phyloP scores from a whole-genome alignment of 1,140 invertebrate species.

The Babylonia areolata region DNA sequence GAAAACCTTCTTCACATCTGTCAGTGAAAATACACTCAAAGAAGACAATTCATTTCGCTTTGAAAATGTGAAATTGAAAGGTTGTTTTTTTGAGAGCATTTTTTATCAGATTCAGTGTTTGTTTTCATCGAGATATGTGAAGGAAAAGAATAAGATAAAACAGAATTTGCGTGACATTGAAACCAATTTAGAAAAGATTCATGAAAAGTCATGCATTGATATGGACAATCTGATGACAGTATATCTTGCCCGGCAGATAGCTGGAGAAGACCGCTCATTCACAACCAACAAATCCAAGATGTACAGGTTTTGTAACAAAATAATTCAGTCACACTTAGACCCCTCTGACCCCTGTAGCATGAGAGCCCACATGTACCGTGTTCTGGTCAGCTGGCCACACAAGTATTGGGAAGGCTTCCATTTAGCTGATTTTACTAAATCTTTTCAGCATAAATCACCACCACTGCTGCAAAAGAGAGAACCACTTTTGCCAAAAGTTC shows the following conservation, averaged over 20 bases:
- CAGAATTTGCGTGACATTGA: background rate
- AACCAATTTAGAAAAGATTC: background rate
- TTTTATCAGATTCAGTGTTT: background rate
- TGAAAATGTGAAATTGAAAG: background rate
- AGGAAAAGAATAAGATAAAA: background rate
- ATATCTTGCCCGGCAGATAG: background rate
- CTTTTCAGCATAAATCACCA: background rate
- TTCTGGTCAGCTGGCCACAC: constrained; percentile 15
- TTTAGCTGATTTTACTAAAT: background rate
- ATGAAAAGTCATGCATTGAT: background rate
- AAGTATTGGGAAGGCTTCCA: background rate
- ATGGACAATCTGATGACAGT: constrained; percentile 13
- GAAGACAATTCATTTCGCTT: background rate
- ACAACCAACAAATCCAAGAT: background rate
- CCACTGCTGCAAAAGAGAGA: background rate
- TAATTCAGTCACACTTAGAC: background rate
- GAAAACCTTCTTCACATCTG: background rate
- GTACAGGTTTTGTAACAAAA: background rate
- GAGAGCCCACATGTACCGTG: background rate
- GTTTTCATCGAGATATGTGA: background rate
- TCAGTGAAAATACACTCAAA: background rate
- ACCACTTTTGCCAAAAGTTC: background rate
- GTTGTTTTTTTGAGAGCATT: constrained; percentile 11
- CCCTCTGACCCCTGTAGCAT: background rate
- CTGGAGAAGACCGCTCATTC: background rate